Base-by-base conservation (phyloP, 2,888 invertebrate genomes). In the Salticus scenicus region DNA sequence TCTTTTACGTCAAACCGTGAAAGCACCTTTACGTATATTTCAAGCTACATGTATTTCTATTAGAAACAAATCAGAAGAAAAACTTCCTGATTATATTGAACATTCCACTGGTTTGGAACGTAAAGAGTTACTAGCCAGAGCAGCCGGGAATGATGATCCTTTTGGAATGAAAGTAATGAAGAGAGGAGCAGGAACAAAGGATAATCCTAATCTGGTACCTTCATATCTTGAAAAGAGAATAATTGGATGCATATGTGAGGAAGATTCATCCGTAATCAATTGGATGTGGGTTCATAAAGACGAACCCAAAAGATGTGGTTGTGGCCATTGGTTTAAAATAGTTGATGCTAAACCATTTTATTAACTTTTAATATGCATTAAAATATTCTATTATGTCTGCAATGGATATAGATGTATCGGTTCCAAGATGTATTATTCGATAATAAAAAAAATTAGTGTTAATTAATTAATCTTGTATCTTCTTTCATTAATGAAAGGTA, bases 251-350 rank as follows among this genome's bases (percentile, higher is more conserved):
- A 94, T 98, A 92, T 99, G 98, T 91, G 97, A 98, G 92, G 97
- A 98, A 92, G 98, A 98, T 91, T 94, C 96, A 74, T 94, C 96
- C 79, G 93, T 94, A 88, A 94, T 99, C 89, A 96, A 95, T 91
- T 99, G 97, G 97, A 97, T 98, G 95, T 97, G 97, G 96, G 92
- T 99, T 90, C 95, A 98, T 91, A 94, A 95, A 92, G 98, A 96
- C 51, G 94, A 94, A 89, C 95, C 97, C 87, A 96, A 95, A 91
- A 94, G 98, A 90, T 99, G 98, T 91, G 96, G 96, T 91, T 99
- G 99, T 91, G 99, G 99, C 81, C 95, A 98, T 91, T 98, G 97
- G 97, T 98, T 97, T 93, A 96, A 97, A 92, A 93, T 98, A 90
- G 94, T 95, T 85, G 95, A 92, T 82, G 90, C 85, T 27, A 75